Percentiles rank a stretch among this genome's conserved stretches.
phyloP scores from a whole-genome alignment of 2,113 vertebrate species.

The Felis chaus region DNA sequence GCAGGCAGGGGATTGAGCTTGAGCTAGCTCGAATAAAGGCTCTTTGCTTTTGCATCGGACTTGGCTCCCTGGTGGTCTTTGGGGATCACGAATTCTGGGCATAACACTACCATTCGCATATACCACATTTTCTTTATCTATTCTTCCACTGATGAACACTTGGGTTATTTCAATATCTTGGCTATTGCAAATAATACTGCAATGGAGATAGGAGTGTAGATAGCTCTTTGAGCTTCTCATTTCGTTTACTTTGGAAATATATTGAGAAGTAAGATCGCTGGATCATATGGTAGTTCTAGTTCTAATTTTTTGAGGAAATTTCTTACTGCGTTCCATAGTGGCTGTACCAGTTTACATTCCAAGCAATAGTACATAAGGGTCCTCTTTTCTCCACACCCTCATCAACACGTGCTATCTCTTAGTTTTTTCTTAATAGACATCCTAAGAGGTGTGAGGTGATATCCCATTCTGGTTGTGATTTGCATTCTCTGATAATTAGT shows the following conservation, averaged over 20 bases:
- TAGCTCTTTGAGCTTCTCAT: background rate
- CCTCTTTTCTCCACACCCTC: background rate
- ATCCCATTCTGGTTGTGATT: background rate
- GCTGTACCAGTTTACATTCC: background rate
- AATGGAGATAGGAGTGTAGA: background rate
- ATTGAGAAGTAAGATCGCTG: background rate
- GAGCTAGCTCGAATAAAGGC: too few relatives aligned
- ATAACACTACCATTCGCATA: background rate
- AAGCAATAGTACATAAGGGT: background rate
- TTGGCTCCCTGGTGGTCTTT: too few relatives aligned
- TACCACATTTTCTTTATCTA: background rate
- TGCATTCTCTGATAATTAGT: background rate
- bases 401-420: background rate
- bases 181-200: background rate
- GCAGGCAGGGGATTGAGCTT: too few relatives aligned
- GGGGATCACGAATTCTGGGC: too few relatives aligned
- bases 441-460: background rate
- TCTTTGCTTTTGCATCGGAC: too few relatives aligned
- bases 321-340: background rate
- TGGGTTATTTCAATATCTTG: background rate
- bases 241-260: background rate
- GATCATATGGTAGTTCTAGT: background rate
- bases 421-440: background rate
- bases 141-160: background rate
- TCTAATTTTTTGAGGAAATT: background rate